Base-by-base conservation (phyloP, 2,113 vertebrate species). In the Morone chrysops region DNA sequence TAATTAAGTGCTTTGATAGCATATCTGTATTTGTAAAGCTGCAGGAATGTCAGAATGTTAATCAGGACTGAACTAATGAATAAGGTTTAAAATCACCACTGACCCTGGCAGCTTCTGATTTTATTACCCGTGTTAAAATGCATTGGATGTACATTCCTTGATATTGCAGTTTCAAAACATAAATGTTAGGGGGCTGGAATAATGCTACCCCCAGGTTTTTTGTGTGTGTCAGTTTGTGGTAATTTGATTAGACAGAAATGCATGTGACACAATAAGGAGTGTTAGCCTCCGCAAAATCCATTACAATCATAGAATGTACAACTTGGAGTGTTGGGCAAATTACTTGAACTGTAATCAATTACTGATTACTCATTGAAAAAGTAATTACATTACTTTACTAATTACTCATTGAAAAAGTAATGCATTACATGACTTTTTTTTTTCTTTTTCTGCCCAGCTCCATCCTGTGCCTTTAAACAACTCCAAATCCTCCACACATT, bases 21-120 rank as follows among this genome's bases (percentile, higher is more conserved):
- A 80, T 62, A 61, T 66, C 57, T 43, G 43, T 65, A 20, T 77
- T 81, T 77, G 73, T 63, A 60, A 87, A 82, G 75, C 71, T 81
- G 63, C 70, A 80, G 66, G 18, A 73, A 80, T 82, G 18, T 63
- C 45, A 70, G 41, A 79, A 69, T 82, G 48, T 48, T 70, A 78
- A 74, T 50, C 45, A 16, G 38, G 25, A 43, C 40, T 66, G 67
- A 72, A 45, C 22, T 31, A 47, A 63, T 66, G 70, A 65, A 17
- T 67, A 45, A 63, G 62, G 36, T 79, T 79, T 57, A 20, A 61
- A 72, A 72, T 45, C n/a, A 68, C 31, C 43, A 36, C 31, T 18
- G n/a, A 43, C 11, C 63, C 18, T 56, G 48, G 53, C 48, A 50
- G 12, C 48, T 40, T 71, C 11, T 43, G 14, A 56, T 8, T 61